Evolutionary conservation across 2,797 vertebrate genomes (phyloP).

Genomic region (Huso huso): DNA sequence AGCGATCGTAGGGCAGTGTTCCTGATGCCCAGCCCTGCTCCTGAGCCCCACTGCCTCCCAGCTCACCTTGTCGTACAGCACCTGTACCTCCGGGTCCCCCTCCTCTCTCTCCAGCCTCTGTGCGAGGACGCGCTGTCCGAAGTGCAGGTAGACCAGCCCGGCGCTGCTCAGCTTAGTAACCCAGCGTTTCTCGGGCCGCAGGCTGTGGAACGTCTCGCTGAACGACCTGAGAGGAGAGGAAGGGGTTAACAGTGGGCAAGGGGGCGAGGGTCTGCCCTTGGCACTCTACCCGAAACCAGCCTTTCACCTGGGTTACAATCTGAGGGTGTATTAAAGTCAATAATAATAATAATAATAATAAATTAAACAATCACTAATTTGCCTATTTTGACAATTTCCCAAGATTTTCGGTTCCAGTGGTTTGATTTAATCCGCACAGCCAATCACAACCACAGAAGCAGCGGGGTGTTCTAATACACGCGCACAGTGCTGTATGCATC

Average conservation of each 20-base stretch:
- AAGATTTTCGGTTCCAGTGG: too few species aligned
- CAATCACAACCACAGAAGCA: too few species aligned
- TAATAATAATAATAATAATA: too few species aligned
- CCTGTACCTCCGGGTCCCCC: constrained; percentile 57
- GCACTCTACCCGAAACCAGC: too few species aligned
- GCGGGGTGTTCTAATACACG: too few species aligned
- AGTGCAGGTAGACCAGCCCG: constrained; percentile 82
- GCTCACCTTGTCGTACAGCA: constrained; percentile 77
- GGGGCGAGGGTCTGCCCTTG: too few species aligned
- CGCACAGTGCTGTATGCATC: too few species aligned
- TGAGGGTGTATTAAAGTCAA: too few species aligned
- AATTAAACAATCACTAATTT: too few species aligned
- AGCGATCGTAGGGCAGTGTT: not conserved
- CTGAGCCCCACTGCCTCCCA: not conserved
- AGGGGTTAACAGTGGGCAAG: not conserved
- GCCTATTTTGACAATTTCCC: too few species aligned
- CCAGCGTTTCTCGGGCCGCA: constrained; percentile 79
- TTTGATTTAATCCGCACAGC: too few species aligned
- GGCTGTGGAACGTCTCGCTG: constrained; percentile 67
- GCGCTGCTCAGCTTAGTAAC: constrained; percentile 91
- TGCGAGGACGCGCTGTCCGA: constrained; percentile 69
- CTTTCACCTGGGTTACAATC: too few species aligned
- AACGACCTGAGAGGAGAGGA: constrained; percentile 61
- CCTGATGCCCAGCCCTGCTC: not conserved
- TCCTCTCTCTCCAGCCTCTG: constrained; percentile 59